Evolutionary conservation across 2,797 vertebrate species (phyloP).

Genomic region (Hydrophis major): DNA sequence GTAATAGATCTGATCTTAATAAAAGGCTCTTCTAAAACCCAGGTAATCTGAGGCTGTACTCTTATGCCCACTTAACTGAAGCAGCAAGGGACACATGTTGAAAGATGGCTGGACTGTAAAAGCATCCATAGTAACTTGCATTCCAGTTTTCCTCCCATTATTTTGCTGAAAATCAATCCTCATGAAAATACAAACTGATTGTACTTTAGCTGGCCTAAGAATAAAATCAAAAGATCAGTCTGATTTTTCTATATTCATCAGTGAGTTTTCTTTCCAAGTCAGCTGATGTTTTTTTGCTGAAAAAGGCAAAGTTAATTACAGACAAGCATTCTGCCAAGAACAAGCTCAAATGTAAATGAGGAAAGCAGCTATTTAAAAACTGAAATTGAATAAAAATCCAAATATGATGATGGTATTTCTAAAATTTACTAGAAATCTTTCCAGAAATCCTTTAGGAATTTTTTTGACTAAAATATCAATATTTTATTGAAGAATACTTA

Average conservation of each 20-base stretch:
- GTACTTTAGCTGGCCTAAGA: not conserved
- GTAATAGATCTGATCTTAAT: not conserved
- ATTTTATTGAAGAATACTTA: not conserved
- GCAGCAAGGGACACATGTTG: not conserved
- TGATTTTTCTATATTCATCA: not conserved
- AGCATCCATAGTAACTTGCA: not conserved
- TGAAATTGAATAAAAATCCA: not conserved
- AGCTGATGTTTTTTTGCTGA: not conserved
- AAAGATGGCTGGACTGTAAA: not conserved
- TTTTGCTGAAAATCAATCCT: not conserved
- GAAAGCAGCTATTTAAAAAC: not conserved
- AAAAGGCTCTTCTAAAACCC: not conserved
- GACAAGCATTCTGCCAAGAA: not conserved
- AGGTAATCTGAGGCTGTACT: not conserved
- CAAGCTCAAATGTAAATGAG: not conserved
- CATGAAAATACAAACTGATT: not conserved
- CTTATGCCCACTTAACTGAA: not conserved
- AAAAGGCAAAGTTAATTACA: not conserved
- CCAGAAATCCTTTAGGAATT: not conserved
- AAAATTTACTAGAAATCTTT: not conserved
- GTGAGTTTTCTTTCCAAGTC: not conserved
- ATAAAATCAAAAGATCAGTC: not conserved
- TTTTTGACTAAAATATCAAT: not conserved
- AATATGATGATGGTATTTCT: not conserved
- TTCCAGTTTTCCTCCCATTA: not conserved